Evolutionary conservation across 2,113 vertebrate species (phyloP).

Genomic region (Euleptes europaea): DNA sequence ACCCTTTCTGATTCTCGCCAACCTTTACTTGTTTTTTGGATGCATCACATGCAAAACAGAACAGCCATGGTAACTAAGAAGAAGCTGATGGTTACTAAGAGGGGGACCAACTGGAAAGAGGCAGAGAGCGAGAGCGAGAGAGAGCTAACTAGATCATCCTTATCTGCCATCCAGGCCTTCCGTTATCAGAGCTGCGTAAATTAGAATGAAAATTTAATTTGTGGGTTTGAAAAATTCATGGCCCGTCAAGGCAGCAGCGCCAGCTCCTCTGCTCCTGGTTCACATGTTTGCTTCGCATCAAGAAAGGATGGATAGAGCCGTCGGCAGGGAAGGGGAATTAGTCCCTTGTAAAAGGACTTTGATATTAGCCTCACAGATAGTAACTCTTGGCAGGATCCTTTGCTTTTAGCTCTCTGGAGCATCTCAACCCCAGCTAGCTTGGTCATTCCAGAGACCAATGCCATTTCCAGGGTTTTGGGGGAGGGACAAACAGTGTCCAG

Average conservation of each 20-base stretch:
- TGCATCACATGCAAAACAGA: neutral
- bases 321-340: neutral
- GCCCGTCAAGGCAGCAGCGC: neutral
- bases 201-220: conserved; percentile 35
- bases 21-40: neutral
- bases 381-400: neutral
- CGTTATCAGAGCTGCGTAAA: neutral
- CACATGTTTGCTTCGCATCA: neutral
- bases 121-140: neutral
- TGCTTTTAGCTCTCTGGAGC: too few relatives aligned
- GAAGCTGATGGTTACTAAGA: conserved; percentile 12
- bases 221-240: conserved; percentile 14
- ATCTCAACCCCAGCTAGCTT: neutral
- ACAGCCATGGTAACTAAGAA: conserved; percentile 15
- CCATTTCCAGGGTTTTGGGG: too few relatives aligned
- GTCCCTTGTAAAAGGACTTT: neutral
- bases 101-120: neutral
- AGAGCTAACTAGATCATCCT: conserved; percentile 4
- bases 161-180: neutral
- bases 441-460: too few relatives aligned
- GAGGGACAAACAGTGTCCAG: too few relatives aligned
- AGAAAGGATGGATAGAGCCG: neutral
- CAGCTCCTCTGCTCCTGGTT: neutral
- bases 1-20: neutral
- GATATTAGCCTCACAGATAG: neutral